Base-by-base conservation (phyloP, 2,888 invertebrate genomes). In the Chrysina gloriosa region DNA sequence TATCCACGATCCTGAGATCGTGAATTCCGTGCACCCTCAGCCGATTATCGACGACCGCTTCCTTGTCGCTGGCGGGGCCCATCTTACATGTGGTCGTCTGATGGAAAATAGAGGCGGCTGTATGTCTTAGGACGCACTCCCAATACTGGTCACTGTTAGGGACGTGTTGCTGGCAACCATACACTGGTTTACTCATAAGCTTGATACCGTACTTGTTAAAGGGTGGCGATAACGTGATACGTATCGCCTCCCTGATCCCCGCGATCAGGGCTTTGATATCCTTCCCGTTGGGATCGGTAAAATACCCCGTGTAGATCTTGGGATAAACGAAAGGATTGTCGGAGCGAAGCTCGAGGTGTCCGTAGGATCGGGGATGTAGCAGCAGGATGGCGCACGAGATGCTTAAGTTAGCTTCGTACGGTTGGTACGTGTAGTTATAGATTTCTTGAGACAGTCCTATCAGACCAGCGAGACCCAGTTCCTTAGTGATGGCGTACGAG, bases 231-330 rank as follows among this genome's bases (percentile, higher is more conserved):
- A 79, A 76, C 4, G 84, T 82, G 27, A 89, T 79, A 7, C 52
- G 82, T 42, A 88, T 86, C 0, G 87, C 78, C 68, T 79, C 86
- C 72, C 91, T 29, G 36, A 90, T 87, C 0, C 87, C 85, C 14
- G 86, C 85, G 2, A 90, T 80, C 42, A 89, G 80, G 1, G 87
- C 87, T 14, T 85, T 85, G 0, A 88, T 80, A 75, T 93, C 86
- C 19, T 3, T 7, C 7, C 27, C 19, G 0, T 86, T 78, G 1
- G 85, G 85, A 74, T 90, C 85, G 0, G 86, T 84, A 69, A 93
- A 86, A 79, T 95, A 95, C 75, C 94, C 92, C 0, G 93, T 91
- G 73, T 92, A 89, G 75, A 95, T 88, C 7, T 87, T 83, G 0
- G 94, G 93, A 73, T 89, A 87, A 19, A 89, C 88, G 56, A 88